These are phyloP conservation scores for Fulmarus glacialis DNA, from an alignment of 2,113 vertebrate genomes.

Conservation along the genomic window DNA sequence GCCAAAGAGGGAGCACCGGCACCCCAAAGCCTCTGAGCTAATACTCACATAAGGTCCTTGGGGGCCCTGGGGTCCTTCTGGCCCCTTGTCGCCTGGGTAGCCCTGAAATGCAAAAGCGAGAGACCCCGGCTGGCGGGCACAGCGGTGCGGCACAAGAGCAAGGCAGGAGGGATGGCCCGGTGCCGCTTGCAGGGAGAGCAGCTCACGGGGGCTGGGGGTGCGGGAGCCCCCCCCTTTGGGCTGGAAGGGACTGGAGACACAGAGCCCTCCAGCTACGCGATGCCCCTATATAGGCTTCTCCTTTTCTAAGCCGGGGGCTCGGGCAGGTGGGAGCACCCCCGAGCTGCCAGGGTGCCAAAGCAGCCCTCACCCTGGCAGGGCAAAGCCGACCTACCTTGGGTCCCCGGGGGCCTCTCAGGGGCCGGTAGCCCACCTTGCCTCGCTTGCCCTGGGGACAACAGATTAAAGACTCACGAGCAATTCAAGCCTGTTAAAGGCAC, in stretches of 20 bases:
- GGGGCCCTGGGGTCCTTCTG: slow-evolving; percentile 75
- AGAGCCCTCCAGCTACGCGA: rapidly evolving
- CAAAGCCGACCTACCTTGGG: slow-evolving; percentile 76
- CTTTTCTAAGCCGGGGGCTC: rapidly evolving
- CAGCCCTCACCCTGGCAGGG: rapidly evolving
- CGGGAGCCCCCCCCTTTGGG: rapidly evolving
- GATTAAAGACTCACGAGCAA: background rate
- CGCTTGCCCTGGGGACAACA: slow-evolving; percentile 79
- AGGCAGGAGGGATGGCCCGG: background rate
- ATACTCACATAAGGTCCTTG: slow-evolving; percentile 82
- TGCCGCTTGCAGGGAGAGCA: background rate
- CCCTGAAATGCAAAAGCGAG: slow-evolving; percentile 72
- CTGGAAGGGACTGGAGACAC: background rate
- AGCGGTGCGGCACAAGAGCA: rapidly evolving
- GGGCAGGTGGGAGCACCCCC: background rate
- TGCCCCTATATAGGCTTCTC: background rate
- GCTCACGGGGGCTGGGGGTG: rapidly evolving
- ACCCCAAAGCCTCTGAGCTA: background rate
- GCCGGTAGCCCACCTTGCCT: slow-evolving; percentile 81
- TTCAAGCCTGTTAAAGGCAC: background rate
- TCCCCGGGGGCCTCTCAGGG: slow-evolving; percentile 78
- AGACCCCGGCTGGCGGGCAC: background rate
- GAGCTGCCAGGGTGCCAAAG: background rate
- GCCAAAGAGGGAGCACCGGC: background rate
- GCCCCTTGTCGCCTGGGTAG: slow-evolving; percentile 72